Evolutionary conservation across 2,888 invertebrate species (phyloP).

Genomic region (Orchesella flavescens): DNA sequence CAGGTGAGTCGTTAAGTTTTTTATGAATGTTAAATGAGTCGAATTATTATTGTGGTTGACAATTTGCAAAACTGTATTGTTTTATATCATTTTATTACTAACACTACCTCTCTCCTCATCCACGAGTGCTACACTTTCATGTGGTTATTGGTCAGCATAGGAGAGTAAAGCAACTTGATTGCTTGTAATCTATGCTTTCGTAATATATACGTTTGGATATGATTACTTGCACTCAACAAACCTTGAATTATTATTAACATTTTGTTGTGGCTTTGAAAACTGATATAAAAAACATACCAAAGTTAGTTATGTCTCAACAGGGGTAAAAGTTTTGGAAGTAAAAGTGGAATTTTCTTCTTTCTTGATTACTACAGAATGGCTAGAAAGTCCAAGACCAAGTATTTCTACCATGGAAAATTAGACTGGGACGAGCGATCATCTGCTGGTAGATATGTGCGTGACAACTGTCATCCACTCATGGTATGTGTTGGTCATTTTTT

Average conservation of each 20-base stretch:
- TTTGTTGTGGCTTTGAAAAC: slow-evolving; percentile 73
- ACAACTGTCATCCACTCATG: slow-evolving; percentile 96
- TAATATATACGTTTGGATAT: slow-evolving; percentile 63
- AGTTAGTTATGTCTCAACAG: too few species aligned
- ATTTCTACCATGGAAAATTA: slow-evolving; percentile 97
- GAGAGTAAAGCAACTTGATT: slow-evolving; percentile 60
- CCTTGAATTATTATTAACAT: slow-evolving; percentile 6
- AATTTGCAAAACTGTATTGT: neutral
- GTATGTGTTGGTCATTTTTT: slow-evolving; percentile 77
- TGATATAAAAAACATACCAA: too few species aligned
- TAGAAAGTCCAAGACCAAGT: slow-evolving; percentile 94
- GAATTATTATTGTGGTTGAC: neutral
- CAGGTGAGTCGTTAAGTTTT: slow-evolving; percentile 79
- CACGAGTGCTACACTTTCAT: slow-evolving; percentile 60
- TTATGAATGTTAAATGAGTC: too few species aligned
- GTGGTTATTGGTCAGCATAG: slow-evolving; percentile 63
- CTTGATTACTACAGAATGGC: slow-evolving; percentile 80
- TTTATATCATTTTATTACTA: neutral
- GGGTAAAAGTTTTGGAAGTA: slow-evolving; percentile 8
- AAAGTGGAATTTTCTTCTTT: neutral
- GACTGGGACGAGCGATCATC: slow-evolving; percentile 99
- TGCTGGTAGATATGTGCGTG: slow-evolving; percentile 96
- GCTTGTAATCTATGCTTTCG: slow-evolving; percentile 60
- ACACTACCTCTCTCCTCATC: slow-evolving; percentile 62
- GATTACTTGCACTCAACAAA: slow-evolving; percentile 57